Percentiles rank a stretch among this genome's conserved stretches.
phyloP scores from a whole-genome alignment of 2,113 vertebrate species.

The Neomonachus schauinslandi region DNA sequence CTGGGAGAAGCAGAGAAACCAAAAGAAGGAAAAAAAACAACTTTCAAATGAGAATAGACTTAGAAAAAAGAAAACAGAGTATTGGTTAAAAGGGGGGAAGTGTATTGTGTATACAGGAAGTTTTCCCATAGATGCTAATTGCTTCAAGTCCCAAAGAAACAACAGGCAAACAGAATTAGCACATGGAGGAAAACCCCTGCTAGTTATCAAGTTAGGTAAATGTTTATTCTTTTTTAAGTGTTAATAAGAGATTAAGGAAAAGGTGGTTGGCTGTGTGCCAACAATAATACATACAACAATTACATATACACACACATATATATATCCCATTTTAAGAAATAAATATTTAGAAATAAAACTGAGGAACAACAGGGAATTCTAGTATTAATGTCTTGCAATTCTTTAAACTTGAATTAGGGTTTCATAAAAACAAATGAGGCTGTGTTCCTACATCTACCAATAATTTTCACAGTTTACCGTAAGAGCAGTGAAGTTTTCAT shows the following conservation, averaged over 20 bases:
- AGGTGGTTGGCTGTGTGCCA: constrained; percentile 34
- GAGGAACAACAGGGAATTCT: neutral
- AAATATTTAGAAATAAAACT: constrained; percentile 28
- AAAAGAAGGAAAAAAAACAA: neutral
- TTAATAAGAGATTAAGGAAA: constrained; percentile 65
- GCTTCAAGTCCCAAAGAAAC: constrained; percentile 57
- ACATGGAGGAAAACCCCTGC: neutral
- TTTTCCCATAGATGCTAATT: constrained; percentile 44
- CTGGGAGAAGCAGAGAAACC: neutral
- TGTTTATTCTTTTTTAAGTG: constrained; percentile 32
- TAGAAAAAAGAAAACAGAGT: neutral
- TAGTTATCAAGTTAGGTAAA: constrained; percentile 53
- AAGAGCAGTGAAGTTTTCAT: constrained; percentile 55
- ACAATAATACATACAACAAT: constrained; percentile 50
- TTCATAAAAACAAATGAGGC: constrained; percentile 63
- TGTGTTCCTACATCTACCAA: constrained; percentile 44
- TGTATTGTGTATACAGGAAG: neutral
- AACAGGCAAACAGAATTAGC: constrained; percentile 45
- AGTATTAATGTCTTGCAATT: constrained; percentile 30
- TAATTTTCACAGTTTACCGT: constrained; percentile 69
- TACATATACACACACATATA: neutral
- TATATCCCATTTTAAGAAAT: neutral
- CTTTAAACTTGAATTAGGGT: constrained; percentile 54
- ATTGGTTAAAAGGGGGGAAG: neutral
- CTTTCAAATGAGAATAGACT: constrained; percentile 3